A percentile compares a stretch with the other conserved stretches of the same genome.
Conservation (phyloP, 2,888 invertebrate species). For the Callyntrura sp. region DNA sequence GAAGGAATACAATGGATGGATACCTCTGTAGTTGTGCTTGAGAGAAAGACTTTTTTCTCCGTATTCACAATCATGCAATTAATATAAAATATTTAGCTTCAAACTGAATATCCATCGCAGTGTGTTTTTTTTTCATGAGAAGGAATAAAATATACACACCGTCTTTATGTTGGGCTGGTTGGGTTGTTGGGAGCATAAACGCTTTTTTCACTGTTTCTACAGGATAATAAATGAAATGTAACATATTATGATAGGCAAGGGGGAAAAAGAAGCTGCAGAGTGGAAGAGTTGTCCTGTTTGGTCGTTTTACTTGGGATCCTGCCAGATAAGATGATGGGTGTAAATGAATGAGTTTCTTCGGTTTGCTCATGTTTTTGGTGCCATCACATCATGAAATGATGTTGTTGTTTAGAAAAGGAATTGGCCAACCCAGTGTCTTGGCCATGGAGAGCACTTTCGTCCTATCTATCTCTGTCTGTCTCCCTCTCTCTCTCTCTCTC, state of each 20-base stretch:
- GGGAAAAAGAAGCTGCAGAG: conserved; percentile 52
- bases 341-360: conserved; percentile 78
- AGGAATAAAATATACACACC: background rate
- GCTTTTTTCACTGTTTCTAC: background rate
- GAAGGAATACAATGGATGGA: conserved; percentile 29
- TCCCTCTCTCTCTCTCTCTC: conserved; percentile 38
- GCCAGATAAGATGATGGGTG: conserved; percentile 78
- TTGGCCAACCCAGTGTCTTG: conserved; percentile 78
- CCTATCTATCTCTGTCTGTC: conserved; percentile 69
- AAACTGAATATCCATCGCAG: conserved; percentile 13
- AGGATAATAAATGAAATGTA: conserved; percentile 50
- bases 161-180: background rate
- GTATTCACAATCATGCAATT: conserved; percentile 41
- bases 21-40: conserved; percentile 44
- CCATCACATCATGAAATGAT: conserved; percentile 41
- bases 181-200: background rate
- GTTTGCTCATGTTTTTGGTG: conserved; percentile 76
- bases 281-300: conserved; percentile 70
- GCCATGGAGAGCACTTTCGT: conserved; percentile 77
- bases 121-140: background rate
- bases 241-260: conserved; percentile 53
- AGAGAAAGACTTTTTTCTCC: conserved; percentile 33
- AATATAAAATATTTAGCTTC: conserved; percentile 37
- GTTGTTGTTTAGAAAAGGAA: conserved; percentile 75
- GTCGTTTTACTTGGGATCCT: conserved; percentile 75